A percentile compares a stretch with the other conserved stretches of the same genome.
Conservation (phyloP, 2,888 invertebrate species). For the Ceramica pisi region DNA sequence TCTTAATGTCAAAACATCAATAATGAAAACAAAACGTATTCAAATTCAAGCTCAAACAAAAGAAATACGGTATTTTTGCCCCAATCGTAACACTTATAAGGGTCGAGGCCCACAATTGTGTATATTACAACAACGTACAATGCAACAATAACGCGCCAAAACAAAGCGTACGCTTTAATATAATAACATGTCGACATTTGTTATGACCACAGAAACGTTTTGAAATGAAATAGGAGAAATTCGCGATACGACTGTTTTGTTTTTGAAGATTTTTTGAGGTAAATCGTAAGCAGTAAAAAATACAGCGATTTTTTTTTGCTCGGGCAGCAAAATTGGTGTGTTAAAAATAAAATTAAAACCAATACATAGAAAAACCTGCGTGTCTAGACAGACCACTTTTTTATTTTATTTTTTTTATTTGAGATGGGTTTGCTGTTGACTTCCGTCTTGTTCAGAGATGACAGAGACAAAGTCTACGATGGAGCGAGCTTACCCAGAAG, state of each 20-base stretch:
- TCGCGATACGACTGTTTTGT: conserved; percentile 17
- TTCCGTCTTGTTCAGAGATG: no score
- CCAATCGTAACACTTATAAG: conserved; percentile 43
- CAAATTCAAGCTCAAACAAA: conserved; percentile 44
- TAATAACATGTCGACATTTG: conserved; percentile 47
- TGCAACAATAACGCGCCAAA: conserved; percentile 42
- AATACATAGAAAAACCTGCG: no score
- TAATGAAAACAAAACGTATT: conserved; percentile 38
- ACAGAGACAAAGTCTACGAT: no score
- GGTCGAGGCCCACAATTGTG: conserved; percentile 56
- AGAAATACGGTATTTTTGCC: conserved; percentile 20
- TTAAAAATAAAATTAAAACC: no score
- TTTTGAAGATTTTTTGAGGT: neutral
- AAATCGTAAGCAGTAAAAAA: no score
- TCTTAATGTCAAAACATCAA: conserved; percentile 18
- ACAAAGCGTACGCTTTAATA: conserved; percentile 42
- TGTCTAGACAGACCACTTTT: no score
- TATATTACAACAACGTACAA: conserved; percentile 56
- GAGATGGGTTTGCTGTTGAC: no score
- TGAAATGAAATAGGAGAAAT: conserved; percentile 16
- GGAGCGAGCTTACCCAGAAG: no score
- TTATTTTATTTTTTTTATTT: no score
- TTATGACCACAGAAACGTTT: conserved; percentile 38
- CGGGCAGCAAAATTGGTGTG: no score
- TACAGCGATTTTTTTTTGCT: no score